These are phyloP conservation scores for Nephotettix cincticeps DNA, from an alignment of 1,140 invertebrate genomes.

Conservation along the genomic window DNA sequence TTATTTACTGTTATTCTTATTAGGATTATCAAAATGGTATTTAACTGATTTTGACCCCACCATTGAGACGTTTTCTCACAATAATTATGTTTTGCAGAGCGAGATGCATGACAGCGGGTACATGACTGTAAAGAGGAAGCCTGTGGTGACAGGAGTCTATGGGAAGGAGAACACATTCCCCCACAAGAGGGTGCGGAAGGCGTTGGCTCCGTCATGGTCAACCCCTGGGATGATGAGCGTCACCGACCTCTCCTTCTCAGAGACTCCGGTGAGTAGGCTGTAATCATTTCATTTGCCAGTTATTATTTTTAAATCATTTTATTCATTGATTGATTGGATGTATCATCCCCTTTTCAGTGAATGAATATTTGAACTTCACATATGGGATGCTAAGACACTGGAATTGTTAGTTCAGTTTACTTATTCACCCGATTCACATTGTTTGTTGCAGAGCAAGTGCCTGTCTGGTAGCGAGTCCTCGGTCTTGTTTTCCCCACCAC, in stretches of 20 bases:
- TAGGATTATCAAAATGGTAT: too few relatives aligned
- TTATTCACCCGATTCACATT: too few relatives aligned
- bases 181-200: slow-evolving; percentile 70
- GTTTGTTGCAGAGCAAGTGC: slow-evolving; percentile 30
- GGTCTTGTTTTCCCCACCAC: slow-evolving; percentile 81
- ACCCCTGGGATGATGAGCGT: slow-evolving; percentile 48
- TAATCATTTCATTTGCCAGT: too few relatives aligned
- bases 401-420: too few relatives aligned
- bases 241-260: slow-evolving; percentile 53
- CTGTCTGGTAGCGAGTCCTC: slow-evolving; percentile 65
- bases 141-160: slow-evolving; percentile 38
- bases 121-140: slow-evolving; percentile 53
- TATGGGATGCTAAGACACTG: too few relatives aligned
- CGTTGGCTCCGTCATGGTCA: slow-evolving; percentile 70
- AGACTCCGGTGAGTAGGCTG: slow-evolving; percentile 80
- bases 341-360: too few relatives aligned
- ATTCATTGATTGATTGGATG: too few relatives aligned
- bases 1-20: too few relatives aligned
- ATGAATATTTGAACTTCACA: too few relatives aligned
- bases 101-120: slow-evolving; percentile 61
- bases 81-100: slow-evolving; percentile 31
- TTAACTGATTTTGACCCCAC: too few relatives aligned
- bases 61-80: too few relatives aligned
- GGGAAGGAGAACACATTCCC: slow-evolving; percentile 70
- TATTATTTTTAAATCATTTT: too few relatives aligned